These are phyloP conservation scores for Eudyptes chrysolophus DNA, from an alignment of 2,113 vertebrate genomes.

Conservation along the genomic window DNA sequence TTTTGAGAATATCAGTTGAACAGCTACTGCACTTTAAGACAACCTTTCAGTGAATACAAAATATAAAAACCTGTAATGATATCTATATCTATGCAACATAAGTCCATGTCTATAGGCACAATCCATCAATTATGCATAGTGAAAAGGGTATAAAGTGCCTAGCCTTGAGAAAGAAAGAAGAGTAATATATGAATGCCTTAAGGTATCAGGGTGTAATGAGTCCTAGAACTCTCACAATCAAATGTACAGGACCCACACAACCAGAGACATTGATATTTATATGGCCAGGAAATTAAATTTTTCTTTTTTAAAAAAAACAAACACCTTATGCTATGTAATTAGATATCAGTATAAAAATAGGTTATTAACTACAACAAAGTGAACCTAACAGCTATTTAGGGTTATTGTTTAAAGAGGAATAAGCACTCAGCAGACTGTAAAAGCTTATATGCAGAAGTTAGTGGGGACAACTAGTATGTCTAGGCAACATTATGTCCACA, in stretches of 20 bases:
- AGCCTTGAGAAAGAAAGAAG: background rate
- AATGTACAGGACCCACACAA: background rate
- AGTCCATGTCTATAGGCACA: background rate
- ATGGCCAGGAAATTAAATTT: background rate
- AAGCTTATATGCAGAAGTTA: background rate
- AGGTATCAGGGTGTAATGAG: background rate
- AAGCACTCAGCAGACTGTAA: background rate
- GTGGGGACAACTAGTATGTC: background rate
- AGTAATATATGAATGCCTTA: background rate
- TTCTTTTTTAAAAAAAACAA: background rate
- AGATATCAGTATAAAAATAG: background rate
- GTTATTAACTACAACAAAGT: background rate
- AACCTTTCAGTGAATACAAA: slow-evolving; percentile 16
- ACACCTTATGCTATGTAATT: background rate
- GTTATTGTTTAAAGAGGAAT: background rate
- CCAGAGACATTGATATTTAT: background rate
- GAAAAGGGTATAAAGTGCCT: background rate
- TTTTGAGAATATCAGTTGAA: slow-evolving; percentile 42
- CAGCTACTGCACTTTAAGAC: background rate
- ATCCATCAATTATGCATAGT: background rate
- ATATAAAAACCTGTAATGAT: background rate
- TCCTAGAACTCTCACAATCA: background rate
- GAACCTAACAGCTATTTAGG: background rate
- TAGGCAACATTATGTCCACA: background rate
- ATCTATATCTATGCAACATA: background rate